These are phyloP conservation scores for Psilanteris sp. DNA, from an alignment of 1,140 invertebrate genomes.

Conservation along the genomic window DNA sequence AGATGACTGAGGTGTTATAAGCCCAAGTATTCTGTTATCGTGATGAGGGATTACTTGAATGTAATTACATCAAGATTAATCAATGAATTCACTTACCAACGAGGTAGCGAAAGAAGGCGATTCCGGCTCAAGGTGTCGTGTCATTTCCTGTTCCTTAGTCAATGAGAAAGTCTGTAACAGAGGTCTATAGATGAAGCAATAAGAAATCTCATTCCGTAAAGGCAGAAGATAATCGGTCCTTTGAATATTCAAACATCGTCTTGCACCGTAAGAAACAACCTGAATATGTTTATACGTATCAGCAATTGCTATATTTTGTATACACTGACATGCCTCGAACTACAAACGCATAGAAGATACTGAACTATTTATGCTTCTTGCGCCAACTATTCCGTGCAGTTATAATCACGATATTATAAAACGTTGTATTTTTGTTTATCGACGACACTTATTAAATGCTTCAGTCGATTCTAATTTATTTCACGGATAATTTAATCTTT, in stretches of 20 bases:
- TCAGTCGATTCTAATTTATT: too few relatives aligned
- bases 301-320: slow-evolving; percentile 15
- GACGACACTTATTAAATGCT: too few relatives aligned
- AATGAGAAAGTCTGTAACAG: slow-evolving; percentile 60
- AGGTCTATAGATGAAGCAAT: slow-evolving; percentile 46
- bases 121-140: slow-evolving; percentile 62
- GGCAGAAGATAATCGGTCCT: slow-evolving; percentile 52
- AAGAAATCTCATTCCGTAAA: slow-evolving; percentile 61
- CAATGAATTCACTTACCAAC: slow-evolving; percentile 63
- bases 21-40: slow-evolving; percentile 42
- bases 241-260: slow-evolving; percentile 61
- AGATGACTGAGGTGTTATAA: slow-evolving; percentile 56
- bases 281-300: slow-evolving; percentile 44
- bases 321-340: neutral
- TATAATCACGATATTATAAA: too few relatives aligned
- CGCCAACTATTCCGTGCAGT: too few relatives aligned
- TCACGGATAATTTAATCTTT: too few relatives aligned
- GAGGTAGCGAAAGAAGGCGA: slow-evolving; percentile 42
- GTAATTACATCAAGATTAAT: slow-evolving; percentile 64
- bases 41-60: slow-evolving; percentile 54
- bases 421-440: too few relatives aligned
- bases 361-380: too few relatives aligned
- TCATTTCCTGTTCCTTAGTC: slow-evolving; percentile 60
- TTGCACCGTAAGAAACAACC: slow-evolving; percentile 38
- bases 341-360: too few relatives aligned